A percentile compares a stretch with the other conserved stretches of the same genome.
Conservation (phyloP, 2,888 invertebrate species). For the Chymomyza amoena region DNA sequence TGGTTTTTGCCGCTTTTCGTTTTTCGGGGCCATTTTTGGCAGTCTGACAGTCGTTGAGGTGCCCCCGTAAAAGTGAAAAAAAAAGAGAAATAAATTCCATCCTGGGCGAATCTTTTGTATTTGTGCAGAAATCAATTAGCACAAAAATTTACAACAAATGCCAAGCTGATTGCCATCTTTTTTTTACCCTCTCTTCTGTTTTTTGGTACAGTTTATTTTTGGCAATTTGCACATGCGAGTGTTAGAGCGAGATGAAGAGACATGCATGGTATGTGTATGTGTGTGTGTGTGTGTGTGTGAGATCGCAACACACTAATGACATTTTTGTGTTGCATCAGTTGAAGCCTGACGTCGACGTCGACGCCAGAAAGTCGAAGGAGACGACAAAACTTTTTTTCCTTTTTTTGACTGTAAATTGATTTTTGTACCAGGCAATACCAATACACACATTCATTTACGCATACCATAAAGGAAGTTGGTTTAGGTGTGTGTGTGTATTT, state of each 20-base stretch:
- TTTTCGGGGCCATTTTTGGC: neutral
- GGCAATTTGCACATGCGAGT: neutral
- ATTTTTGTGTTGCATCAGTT: conserved; percentile 1
- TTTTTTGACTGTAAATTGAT: conserved; percentile 1
- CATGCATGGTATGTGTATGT: neutral
- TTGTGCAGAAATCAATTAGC: conserved; percentile 49
- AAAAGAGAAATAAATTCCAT: neutral
- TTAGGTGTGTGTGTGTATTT: neutral
- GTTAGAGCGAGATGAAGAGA: neutral
- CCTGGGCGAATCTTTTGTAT: neutral
- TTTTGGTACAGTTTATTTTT: neutral
- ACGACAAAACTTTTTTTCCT: neutral
- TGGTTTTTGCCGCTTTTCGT: neutral
- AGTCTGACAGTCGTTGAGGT: neutral
- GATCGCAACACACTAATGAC: conserved; percentile 1
- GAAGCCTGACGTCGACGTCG: neutral
- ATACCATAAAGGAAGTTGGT: neutral
- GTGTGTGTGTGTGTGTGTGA: neutral
- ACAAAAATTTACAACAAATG: conserved; percentile 1
- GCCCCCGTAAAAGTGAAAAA: neutral
- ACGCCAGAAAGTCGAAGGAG: neutral
- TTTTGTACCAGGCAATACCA: neutral
- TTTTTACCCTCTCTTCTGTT: neutral
- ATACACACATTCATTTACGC: neutral
- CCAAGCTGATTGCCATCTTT: neutral